These are phyloP conservation scores for Malurus melanocephalus DNA, from an alignment of 2,113 vertebrate genomes.

Conservation along the genomic window DNA sequence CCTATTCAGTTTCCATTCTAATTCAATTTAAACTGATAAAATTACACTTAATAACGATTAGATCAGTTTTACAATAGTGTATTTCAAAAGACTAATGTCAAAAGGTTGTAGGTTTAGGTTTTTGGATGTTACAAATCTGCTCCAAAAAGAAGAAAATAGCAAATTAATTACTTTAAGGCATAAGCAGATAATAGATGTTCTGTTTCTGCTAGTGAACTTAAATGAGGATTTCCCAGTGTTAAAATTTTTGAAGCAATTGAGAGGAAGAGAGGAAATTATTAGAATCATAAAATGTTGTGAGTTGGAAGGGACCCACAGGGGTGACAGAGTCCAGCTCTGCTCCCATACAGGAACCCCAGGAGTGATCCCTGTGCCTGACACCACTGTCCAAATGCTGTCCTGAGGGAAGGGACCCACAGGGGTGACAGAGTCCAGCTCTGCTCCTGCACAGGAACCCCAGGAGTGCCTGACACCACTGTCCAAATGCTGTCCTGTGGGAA, in stretches of 20 bases:
- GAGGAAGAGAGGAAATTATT: background rate
- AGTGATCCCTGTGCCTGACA: no score
- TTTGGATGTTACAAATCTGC: background rate
- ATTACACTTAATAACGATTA: background rate
- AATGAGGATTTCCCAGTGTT: background rate
- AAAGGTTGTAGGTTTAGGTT: background rate
- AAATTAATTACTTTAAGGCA: background rate
- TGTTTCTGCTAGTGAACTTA: background rate
- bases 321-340: background rate
- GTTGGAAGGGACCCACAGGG: background rate
- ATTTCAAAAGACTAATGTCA: background rate
- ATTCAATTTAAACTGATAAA: background rate
- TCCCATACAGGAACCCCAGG: fast-evolving
- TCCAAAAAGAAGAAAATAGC: background rate
- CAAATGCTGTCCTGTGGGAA: no score
- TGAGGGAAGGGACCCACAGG: no score
- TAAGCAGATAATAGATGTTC: background rate
- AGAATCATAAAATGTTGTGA: background rate
- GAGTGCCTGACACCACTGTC: no score
- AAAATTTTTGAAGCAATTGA: background rate
- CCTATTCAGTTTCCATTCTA: background rate
- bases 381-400: background rate
- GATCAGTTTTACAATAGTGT: background rate
- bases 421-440: no score
- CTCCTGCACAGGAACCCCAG: no score